These are phyloP conservation scores for Xestia xanthographa DNA, from an alignment of 2,888 invertebrate species.

Conservation along the genomic window DNA sequence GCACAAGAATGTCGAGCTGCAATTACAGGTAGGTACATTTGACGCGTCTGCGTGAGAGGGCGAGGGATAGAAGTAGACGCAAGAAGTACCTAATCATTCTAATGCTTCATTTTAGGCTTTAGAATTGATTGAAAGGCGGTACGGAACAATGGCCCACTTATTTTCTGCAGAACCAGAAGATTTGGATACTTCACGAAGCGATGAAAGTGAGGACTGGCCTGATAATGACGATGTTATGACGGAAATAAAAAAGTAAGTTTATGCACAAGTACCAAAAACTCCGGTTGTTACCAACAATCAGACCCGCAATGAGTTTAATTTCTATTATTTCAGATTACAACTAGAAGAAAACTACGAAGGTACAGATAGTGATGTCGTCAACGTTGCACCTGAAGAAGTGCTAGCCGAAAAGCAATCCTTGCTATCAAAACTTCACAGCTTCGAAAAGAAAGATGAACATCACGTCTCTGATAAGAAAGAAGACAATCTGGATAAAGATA, in stretches of 20 bases:
- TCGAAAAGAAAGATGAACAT: constrained; percentile 83
- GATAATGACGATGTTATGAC: constrained; percentile 91
- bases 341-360: constrained; percentile 78
- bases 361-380: constrained; percentile 71
- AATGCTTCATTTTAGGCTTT: constrained; percentile 92
- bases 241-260: constrained; percentile 90
- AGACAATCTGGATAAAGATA: constrained; percentile 63
- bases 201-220: constrained; percentile 83
- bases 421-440: constrained; percentile 82
- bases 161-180: constrained; percentile 88
- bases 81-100: not conserved
- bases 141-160: constrained; percentile 92
- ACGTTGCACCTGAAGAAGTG: constrained; percentile 83
- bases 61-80: not conserved
- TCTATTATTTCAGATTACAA: constrained; percentile 76
- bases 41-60: not conserved
- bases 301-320: not conserved
- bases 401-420: constrained; percentile 85
- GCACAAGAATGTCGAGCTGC: constrained; percentile 97
- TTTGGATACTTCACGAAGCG: constrained; percentile 79
- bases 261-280: not conserved
- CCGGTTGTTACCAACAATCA: not conserved
- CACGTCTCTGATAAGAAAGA: constrained; percentile 83
- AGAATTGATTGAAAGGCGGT: constrained; percentile 95
- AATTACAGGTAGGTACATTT: constrained; percentile 89